phyloP scores from a whole-genome alignment of 2,888 invertebrate species.

The Zaprionus bogoriensis region DNA sequence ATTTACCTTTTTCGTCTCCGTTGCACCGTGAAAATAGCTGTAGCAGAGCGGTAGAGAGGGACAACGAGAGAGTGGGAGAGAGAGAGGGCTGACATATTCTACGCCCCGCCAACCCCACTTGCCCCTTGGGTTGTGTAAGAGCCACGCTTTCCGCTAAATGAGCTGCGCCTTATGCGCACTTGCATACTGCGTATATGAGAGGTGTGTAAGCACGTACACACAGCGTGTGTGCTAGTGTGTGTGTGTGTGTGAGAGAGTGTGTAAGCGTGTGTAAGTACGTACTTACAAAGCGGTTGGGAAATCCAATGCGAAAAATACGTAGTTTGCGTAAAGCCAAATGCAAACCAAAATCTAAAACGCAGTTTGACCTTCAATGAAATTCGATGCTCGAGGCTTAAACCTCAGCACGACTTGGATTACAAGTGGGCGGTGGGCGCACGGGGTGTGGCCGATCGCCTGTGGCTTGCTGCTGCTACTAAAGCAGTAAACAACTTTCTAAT shows the following conservation, averaged over 20 bases:
- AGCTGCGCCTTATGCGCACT: constrained; percentile 71
- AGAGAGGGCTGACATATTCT: no score
- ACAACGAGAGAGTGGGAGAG: no score
- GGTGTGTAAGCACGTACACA: not conserved
- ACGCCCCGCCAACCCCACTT: not conserved
- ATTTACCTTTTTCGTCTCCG: constrained; percentile 1
- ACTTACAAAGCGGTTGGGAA: constrained; percentile 22
- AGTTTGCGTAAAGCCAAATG: constrained; percentile 28
- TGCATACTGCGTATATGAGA: constrained; percentile 27
- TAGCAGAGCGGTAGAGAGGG: no score
- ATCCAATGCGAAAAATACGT: constrained; percentile 62
- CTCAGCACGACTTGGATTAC: constrained; percentile 32
- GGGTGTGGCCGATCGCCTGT: not conserved
- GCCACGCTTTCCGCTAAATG: constrained; percentile 63
- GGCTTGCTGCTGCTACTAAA: constrained; percentile 10
- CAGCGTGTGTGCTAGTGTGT: not conserved
- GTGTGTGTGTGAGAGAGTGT: not conserved
- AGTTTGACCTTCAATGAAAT: constrained; percentile 71
- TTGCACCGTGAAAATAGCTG: constrained; percentile 1
- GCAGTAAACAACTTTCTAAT: constrained; percentile 61
- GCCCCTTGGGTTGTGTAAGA: constrained; percentile 50
- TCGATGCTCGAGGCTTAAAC: constrained; percentile 48
- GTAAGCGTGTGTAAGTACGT: not conserved
- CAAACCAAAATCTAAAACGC: constrained; percentile 49
- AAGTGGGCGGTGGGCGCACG: no score